Percentiles rank a stretch among this genome's conserved stretches.
Evolutionary conservation across 2,888 invertebrate genomes (phyloP).

Genomic region (Psococerastis gibbosa): DNA sequence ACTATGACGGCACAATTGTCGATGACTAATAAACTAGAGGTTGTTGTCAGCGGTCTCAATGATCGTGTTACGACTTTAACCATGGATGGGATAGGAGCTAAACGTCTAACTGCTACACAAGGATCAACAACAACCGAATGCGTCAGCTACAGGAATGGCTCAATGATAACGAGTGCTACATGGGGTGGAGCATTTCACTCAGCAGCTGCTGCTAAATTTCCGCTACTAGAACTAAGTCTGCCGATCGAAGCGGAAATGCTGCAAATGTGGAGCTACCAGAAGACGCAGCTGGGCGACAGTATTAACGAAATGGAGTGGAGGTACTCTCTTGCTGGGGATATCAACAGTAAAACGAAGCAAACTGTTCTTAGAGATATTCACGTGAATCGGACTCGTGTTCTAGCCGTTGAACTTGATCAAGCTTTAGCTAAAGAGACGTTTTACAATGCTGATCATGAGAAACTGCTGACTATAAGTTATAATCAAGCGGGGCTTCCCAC

Average conservation of each 20-base stretch:
- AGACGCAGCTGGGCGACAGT: conserved; percentile 55
- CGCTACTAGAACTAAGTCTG: conserved; percentile 59
- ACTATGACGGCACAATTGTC: conserved; percentile 59
- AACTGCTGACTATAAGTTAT: conserved; percentile 64
- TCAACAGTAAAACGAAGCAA: conserved; percentile 58
- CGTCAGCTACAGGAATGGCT: conserved; percentile 57
- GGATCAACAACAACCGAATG: not conserved
- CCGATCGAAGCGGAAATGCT: conserved; percentile 82
- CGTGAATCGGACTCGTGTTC: conserved; percentile 77
- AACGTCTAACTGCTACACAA: conserved; percentile 4
- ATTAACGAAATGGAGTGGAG: conserved; percentile 63
- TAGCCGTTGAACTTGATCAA: conserved; percentile 86
- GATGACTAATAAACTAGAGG: conserved; percentile 53
- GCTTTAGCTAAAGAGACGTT: conserved; percentile 77
- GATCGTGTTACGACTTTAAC: conserved; percentile 14
- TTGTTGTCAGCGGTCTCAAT: conserved; percentile 40
- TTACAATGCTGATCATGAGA: conserved; percentile 56
- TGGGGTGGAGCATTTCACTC: conserved; percentile 56
- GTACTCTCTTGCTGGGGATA: conserved; percentile 67
- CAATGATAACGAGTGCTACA: conserved; percentile 51
- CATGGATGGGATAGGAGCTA: conserved; percentile 16
- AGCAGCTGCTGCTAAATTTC: conserved; percentile 62
- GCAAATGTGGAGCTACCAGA: conserved; percentile 75
- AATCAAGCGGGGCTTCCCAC: conserved; percentile 81
- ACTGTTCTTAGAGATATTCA: conserved; percentile 49